Evolutionary conservation across 2,888 invertebrate species (phyloP), one percentile per base, ranked within the genome.

Genomic region (Alcis repandata): DNA sequence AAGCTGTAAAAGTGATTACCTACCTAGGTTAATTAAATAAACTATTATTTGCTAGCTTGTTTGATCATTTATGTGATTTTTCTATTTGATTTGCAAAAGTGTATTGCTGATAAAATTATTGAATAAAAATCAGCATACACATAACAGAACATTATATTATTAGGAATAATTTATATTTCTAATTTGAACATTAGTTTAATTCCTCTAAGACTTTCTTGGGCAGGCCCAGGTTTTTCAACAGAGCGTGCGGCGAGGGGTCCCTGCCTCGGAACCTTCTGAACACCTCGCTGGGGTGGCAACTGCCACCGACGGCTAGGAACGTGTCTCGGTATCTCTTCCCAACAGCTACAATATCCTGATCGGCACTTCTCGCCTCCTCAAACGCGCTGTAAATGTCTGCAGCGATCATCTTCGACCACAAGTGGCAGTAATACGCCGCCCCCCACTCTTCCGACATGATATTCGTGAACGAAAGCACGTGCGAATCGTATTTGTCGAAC

Each of bases 201-300:
- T 91, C 86, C 66, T 90, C 88, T 66, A 82, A 63, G 22, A 81
- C 79, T 67, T 86, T 92, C 65, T 66, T 66, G 46, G 92, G 92
- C 68, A 95, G 83, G 41, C 95, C 95, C 51, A 96, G 90, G 66
- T 94, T 94, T 73, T 94, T 95, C 0, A 98, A 87, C 41, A 98
- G 88, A 0, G 98, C 97, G 80, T 97, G 96, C 0, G 97, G 96
- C 1, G 97, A 97, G 0, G 98, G 98, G 90, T 99, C 98, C 54
- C 99, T 94, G 0, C 99, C 99, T 69, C 98, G 94, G 89, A 99
- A 99, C 80, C 96, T 95, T 63, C 98, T 94, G 89, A 99, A 99
- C 7, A 98, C 95, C 91, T 98, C 97, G 68, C 95, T 95, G 0
- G 98, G 96, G 71, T 97, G 95, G 71, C 96, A 95, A 68, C 96